Evolutionary conservation across 2,797 vertebrate genomes (phyloP).

Genomic region (Pampus argenteus): DNA sequence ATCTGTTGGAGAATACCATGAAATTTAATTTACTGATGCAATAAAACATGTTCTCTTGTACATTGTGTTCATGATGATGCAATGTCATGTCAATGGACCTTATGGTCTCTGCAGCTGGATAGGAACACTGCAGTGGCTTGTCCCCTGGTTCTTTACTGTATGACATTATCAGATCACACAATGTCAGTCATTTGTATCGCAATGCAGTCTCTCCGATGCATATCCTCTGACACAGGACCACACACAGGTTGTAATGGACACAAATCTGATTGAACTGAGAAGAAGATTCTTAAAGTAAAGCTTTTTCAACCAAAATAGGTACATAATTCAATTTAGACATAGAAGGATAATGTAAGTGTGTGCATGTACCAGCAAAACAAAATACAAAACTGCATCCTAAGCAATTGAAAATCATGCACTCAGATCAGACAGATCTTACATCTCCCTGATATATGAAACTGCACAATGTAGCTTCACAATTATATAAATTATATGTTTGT

Average conservation of each 20-base stretch:
- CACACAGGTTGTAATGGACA: constrained; percentile 28
- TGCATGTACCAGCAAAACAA: not conserved
- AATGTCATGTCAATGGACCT: constrained; percentile 1
- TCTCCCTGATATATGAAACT: not conserved
- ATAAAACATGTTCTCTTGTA: not conserved
- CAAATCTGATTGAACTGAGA: constrained; percentile 11
- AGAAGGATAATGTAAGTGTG: constrained; percentile 1
- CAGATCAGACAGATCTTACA: not conserved
- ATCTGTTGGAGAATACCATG: not conserved
- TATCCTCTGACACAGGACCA: constrained; percentile 21
- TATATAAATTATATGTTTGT: not conserved
- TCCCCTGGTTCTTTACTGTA: constrained; percentile 5
- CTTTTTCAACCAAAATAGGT: constrained; percentile 22
- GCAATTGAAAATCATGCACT: too few relatives aligned
- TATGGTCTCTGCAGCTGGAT: not conserved
- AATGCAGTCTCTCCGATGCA: not conserved
- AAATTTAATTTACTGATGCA: not conserved
- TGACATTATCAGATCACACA: constrained; percentile 46
- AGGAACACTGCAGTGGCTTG: not conserved
- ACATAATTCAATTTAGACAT: constrained; percentile 22
- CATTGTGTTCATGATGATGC: constrained; percentile 16
- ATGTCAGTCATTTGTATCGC: constrained; percentile 26
- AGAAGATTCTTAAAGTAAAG: not conserved
- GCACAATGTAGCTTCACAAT: not conserved
- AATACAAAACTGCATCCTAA: not conserved